phyloP scores from a whole-genome alignment of 1,140 invertebrate species.

The Pseudomyrmex concolor region DNA sequence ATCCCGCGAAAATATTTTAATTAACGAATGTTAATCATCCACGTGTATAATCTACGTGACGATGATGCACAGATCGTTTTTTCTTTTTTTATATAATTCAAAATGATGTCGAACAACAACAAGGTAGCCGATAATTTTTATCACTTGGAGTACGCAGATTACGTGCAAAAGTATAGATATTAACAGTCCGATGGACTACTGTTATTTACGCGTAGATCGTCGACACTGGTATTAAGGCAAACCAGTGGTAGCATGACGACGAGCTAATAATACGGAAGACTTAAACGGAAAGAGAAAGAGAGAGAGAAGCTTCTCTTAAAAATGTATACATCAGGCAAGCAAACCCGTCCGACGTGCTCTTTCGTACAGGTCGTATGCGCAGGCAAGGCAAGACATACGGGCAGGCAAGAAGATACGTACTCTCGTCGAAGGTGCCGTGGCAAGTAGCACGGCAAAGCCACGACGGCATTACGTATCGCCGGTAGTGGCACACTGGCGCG shows the following conservation, averaged over 20 bases:
- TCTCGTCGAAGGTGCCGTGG: slow-evolving; percentile 28
- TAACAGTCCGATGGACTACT: background rate
- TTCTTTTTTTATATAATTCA: background rate
- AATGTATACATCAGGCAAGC: slow-evolving; percentile 38
- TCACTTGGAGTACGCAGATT: slow-evolving; percentile 8
- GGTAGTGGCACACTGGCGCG: slow-evolving; percentile 53
- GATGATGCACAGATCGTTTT: background rate
- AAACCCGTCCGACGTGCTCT: slow-evolving; percentile 46
- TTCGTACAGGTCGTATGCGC: slow-evolving; percentile 13
- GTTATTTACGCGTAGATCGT: slow-evolving; percentile 28
- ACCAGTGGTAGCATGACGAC: slow-evolving; percentile 11
- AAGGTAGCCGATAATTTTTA: slow-evolving; percentile 3
- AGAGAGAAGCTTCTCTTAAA: slow-evolving; percentile 34
- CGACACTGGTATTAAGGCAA: slow-evolving; percentile 22
- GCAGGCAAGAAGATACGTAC: slow-evolving; percentile 6
- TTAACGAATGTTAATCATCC: background rate
- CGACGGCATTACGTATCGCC: slow-evolving; percentile 52
- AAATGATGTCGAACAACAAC: background rate
- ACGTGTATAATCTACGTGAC: background rate
- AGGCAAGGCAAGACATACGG: background rate
- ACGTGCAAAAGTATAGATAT: slow-evolving; percentile 9
- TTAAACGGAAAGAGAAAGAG: slow-evolving; percentile 4
- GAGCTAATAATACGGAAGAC: slow-evolving; percentile 46
- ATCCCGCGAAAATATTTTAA: slow-evolving; percentile 8
- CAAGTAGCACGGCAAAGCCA: slow-evolving; percentile 42